Conservation (phyloP, 64 coral and sea anemone genomes). For the Astreopora myriophthalma region DNA sequence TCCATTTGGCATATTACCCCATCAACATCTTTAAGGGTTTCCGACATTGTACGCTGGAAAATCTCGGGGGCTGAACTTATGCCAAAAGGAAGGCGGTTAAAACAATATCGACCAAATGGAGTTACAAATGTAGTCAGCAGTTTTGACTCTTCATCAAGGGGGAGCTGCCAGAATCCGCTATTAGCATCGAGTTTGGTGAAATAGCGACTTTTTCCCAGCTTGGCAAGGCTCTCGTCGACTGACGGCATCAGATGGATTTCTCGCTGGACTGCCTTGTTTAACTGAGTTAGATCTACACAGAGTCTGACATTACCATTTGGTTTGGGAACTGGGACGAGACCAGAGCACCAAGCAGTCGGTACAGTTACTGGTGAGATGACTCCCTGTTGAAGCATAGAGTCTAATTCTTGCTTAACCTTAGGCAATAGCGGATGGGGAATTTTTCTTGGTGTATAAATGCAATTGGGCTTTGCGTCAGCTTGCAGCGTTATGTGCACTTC, state of each 20-base stretch:
- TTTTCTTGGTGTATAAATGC: constrained; percentile 46
- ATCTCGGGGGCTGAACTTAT: constrained; percentile 27
- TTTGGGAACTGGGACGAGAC: constrained; percentile 45
- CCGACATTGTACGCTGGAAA: constrained; percentile 21
- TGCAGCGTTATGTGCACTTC: constrained; percentile 50
- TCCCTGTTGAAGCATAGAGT: constrained; percentile 47
- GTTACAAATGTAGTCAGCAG: neutral
- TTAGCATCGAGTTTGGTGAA: no score
- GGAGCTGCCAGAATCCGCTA: neutral
- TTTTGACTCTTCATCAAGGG: neutral
- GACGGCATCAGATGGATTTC: constrained; percentile 50
- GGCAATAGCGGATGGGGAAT: neutral
- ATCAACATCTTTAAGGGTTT: neutral
- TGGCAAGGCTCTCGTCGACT: constrained; percentile 10
- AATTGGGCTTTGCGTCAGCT: constrained; percentile 36
- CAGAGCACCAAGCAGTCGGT: constrained; percentile 1
- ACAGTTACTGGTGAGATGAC: constrained; percentile 57
- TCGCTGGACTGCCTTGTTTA: constrained; percentile 10
- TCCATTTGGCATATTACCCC: constrained; percentile 32
- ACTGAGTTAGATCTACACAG: constrained; percentile 29
- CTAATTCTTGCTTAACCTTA: neutral
- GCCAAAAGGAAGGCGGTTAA: neutral
- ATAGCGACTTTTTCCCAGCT: no score
- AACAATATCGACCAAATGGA: neutral
- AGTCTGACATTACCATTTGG: constrained; percentile 34